These are phyloP conservation scores for Bostrychus sinensis DNA, from an alignment of 2,113 vertebrate species.

Conservation along the genomic window DNA sequence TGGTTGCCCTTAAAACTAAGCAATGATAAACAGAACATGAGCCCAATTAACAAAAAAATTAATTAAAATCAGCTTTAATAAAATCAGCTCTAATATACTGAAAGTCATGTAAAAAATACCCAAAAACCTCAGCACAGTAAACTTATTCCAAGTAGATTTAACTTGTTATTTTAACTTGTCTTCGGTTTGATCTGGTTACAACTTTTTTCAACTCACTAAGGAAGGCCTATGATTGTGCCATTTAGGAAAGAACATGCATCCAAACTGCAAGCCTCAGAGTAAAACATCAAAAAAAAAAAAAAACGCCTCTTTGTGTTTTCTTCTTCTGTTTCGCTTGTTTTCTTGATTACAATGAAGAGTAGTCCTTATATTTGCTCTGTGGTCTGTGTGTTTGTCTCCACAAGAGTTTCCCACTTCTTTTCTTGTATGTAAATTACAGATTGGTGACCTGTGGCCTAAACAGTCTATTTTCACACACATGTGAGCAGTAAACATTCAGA, in stretches of 20 bases:
- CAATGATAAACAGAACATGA: no score
- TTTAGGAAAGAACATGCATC: slow-evolving; percentile 2
- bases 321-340: slow-evolving; percentile 27
- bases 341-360: slow-evolving; percentile 41
- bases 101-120: no score
- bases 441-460: slow-evolving; percentile 16
- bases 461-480: slow-evolving; percentile 30
- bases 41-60: no score
- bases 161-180: no score
- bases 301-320: slow-evolving; percentile 3
- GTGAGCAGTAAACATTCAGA: slow-evolving; percentile 24
- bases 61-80: no score
- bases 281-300: slow-evolving; percentile 20
- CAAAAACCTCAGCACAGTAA: no score
- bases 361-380: slow-evolving; percentile 45
- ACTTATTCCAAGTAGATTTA: no score
- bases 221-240: background rate
- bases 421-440: slow-evolving; percentile 39
- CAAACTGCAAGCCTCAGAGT: slow-evolving; percentile 1
- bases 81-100: no score
- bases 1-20: no score
- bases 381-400: slow-evolving; percentile 48
- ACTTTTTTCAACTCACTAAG: background rate
- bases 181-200: background rate
- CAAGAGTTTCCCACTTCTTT: slow-evolving; percentile 30